Conservation (phyloP, 2,113 vertebrate species). For the Nesoenas mayeri region DNA sequence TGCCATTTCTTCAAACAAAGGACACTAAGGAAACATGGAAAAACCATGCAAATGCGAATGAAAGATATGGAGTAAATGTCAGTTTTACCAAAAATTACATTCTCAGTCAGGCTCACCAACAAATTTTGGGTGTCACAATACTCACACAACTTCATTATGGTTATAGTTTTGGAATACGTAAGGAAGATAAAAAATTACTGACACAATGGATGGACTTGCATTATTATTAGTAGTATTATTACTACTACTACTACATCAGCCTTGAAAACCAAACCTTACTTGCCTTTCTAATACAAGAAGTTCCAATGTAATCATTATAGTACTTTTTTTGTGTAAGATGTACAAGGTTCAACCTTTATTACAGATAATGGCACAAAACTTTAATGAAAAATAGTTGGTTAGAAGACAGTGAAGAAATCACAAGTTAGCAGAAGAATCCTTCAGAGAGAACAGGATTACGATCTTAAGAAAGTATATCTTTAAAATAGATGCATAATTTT, state of each 20-base stretch:
- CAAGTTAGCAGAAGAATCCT: neutral
- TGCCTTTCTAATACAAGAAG: neutral
- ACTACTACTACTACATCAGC: no score
- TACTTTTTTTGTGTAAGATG: neutral
- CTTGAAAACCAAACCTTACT: neutral
- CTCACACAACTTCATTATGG: neutral
- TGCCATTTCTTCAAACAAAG: neutral
- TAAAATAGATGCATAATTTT: neutral
- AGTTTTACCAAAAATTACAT: neutral
- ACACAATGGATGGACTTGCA: neutral
- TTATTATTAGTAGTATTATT: fast-evolving
- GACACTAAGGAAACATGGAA: neutral
- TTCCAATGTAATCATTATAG: neutral
- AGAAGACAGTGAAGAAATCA: neutral
- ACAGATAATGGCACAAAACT: neutral
- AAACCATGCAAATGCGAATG: neutral
- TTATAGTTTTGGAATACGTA: neutral
- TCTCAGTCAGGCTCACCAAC: neutral
- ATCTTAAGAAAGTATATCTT: neutral
- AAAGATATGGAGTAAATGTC: neutral
- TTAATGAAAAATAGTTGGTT: neutral
- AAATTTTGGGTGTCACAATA: neutral
- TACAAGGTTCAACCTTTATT: neutral
- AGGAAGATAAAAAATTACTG: neutral
- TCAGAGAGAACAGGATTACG: neutral